These are phyloP conservation scores for Lepidocyrtinus sp. DNA, from an alignment of 2,888 invertebrate genomes.

Conservation along the genomic window DNA sequence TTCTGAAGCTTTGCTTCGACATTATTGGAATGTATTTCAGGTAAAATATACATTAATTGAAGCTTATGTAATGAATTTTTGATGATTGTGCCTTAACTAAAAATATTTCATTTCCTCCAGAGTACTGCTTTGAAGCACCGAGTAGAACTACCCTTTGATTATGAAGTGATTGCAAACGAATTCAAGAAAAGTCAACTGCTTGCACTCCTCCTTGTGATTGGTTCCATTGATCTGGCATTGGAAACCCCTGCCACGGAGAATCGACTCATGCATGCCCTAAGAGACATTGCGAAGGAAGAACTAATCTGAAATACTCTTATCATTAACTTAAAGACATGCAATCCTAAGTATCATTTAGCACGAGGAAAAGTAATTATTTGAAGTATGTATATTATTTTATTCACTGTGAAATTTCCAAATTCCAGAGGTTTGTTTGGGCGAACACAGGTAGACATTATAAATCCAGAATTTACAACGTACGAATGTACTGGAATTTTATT, in stretches of 20 bases:
- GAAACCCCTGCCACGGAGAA: slow-evolving; percentile 59
- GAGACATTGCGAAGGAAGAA: slow-evolving; percentile 67
- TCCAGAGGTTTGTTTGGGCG: no score
- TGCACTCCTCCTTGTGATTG: slow-evolving; percentile 66
- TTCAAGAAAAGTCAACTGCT: slow-evolving; percentile 67
- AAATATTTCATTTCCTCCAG: slow-evolving; percentile 28
- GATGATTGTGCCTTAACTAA: not conserved
- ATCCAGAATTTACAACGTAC: no score
- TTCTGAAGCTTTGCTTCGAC: slow-evolving; percentile 65
- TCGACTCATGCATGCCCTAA: slow-evolving; percentile 63
- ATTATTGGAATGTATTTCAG: slow-evolving; percentile 68
- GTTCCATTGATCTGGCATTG: slow-evolving; percentile 66
- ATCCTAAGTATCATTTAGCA: no score
- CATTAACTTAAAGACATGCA: no score
- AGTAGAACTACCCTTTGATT: slow-evolving; percentile 66
- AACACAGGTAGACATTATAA: no score
- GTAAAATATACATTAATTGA: slow-evolving; percentile 31
- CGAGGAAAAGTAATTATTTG: no score
- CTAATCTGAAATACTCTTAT: slow-evolving; percentile 65
- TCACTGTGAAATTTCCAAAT: no score
- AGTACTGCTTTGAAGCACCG: slow-evolving; percentile 52
- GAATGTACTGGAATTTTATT: no score
- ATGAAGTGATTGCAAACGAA: slow-evolving; percentile 57
- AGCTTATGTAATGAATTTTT: no score
- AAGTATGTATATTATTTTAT: no score